Evolutionary conservation across 1,140 invertebrate species (phyloP), one percentile per base, ranked within the genome.

Genomic region (Campoletis sonorensis): DNA sequence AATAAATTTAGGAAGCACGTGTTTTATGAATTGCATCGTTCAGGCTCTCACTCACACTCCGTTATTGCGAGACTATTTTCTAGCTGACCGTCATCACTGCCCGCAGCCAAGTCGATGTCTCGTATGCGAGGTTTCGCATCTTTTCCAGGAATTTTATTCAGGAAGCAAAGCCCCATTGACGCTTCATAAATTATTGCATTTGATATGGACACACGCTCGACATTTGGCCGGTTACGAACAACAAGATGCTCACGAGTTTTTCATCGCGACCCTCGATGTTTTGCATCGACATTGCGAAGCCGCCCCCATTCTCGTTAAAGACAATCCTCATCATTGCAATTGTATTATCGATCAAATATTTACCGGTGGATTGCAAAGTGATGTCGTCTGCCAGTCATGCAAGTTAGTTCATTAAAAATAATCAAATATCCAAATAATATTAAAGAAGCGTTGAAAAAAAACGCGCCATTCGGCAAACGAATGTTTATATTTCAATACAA

Each of bases 291-390:
- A 97, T 87, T 95, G 94, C 87, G 91, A 91, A 68, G 90, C 89
- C 16, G 90, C 91, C n/a, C 91, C 91, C 7, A 91, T 92, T 64
- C 76, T 92, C 37, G 90, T 92, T 13, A 92, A 92, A 64, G 90
- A 92, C 90, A 92, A 93, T 90, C 94, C 95, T 78, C 94, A 95
- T 84, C 95, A 96, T 82, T 99, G 98, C 92, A 96, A 97, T 84
- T 99, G 98, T 92, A 99, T 99, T 85, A 98, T 99, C 82, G 98
- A 99, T 92, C 96, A 98, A 91, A 98, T 99, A 85, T 99, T 99
- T 89, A 98, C 98, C 1, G 98, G 98, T 18, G 96, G 97, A 68
- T 92, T 99, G 68, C 98, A 99, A 90, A 99, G 98, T 82, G 98
- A 99, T 91, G 97, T 99, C 10, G 97, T 99, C 1, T 99, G 98